Evolutionary conservation across 2,888 invertebrate genomes (phyloP), one percentile per base, ranked within the genome.

Genomic region (Hypolimnas misippus): DNA sequence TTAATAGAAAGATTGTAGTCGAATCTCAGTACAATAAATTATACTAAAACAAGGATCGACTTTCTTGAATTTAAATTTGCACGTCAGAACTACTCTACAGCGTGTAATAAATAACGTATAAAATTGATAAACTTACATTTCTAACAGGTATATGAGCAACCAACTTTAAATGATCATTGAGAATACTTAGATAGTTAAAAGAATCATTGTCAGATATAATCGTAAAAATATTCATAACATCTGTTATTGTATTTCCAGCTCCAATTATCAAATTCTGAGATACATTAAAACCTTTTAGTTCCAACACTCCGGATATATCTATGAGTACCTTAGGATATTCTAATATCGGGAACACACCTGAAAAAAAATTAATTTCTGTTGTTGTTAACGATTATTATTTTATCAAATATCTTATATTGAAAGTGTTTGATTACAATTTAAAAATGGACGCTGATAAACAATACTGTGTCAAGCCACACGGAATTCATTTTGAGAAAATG

Each of bases 121-220:
- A n/a, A n/a, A n/a, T n/a, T n/a, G n/a, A n/a, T n/a, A 25, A 40
- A 63, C 93, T 89, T 81, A 95, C 95, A 84, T 96, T 96, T 82
- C 96, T 89, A 0, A 96, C 93, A n/a, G 95, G 93, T 25, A 94
- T 92, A 77, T 94, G 94, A 0, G 95, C 96, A 7, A 96, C 93
- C 50, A 94, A 77, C 73, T 93, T 93, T 53, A 96, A 83, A 71
- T 96, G 96, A 42, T 93, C 86, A n/a, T 92, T 91, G 63, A 96
- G 77, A 55, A 87, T 86, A 44, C 83, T 81, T 56, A 95, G 82
- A 77, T 96, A 60, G 1, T 25, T 33, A 44, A 60, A 60, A 38
- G 46, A 46, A 2, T 60, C 59, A 6, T 46, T 12, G 2, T 25
- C 46, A 3, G 46, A 10, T 0, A 46, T 17, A 4, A 7, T 25